Base-by-base conservation (phyloP, 2,797 vertebrate species). In the Gephyroberyx darwinii region DNA sequence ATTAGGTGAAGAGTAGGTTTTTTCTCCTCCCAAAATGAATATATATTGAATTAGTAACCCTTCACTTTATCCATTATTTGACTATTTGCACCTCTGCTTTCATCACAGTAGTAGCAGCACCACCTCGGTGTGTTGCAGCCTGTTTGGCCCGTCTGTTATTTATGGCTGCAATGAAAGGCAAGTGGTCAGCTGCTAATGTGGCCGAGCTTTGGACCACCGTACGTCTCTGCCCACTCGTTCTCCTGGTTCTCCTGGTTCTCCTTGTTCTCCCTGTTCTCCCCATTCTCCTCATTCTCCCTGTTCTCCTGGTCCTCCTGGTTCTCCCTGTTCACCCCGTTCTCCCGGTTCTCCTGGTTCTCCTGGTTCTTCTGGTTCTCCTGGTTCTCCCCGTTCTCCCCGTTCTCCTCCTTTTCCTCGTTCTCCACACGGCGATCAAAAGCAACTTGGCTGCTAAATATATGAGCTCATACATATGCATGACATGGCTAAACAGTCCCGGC, bases 391-490 rank as follows among this genome's bases (percentile, higher is more conserved):
- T 26, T 26, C 26, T 26, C 26, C 3, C 3, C 26, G 3, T 26
- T 26, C 26, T 26, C 26, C 26, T 26, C 3, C 26, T 26, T 3
- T 3, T 26, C 26, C 26, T 26, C 26, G 2, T 66, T 89, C 83
- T 80, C 84, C 84, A 65, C 71, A 56, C 65, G 37, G 69, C 80
- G 89, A 92, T 93, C 86, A 92, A 90, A 88, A 84, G 83, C 85
- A 88, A 87, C 86, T 89, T 80, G 89, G 82, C 85, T 88, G 86
- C 83, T 86, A 87, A 91, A 92, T 88, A 86, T 87, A 91, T 86
- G 57, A 80, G 82, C 87, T 93, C 88, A 91, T 94, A 80, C 90
- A 94, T 94, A 94, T 93, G 92, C 91, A 94, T 93, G 89, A 83
- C 53, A 8, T 16, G 68, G 82, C 90, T 89, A 90, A 92, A 92